Conservation (phyloP, 2,113 vertebrate species). For the Turnix velox region DNA sequence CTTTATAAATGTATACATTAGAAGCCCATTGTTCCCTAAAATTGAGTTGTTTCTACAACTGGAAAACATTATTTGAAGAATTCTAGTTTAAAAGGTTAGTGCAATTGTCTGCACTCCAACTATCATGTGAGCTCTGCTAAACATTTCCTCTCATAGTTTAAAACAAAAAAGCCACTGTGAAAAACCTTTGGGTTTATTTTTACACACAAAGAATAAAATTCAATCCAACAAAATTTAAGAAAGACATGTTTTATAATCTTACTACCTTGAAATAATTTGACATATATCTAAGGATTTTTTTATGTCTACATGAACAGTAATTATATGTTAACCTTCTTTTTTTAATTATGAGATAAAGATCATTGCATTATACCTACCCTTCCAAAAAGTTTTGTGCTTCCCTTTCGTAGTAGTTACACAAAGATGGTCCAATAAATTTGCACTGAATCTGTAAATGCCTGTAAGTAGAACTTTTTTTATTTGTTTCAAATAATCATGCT, state of each 20-base stretch:
- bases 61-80: not conserved
- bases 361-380: not conserved
- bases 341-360: not conserved
- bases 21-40: not conserved
- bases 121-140: not conserved
- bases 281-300: not conserved
- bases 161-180: not conserved
- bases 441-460: not conserved
- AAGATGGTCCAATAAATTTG: not conserved
- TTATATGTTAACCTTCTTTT: not conserved
- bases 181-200: not conserved
- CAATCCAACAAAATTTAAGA: not conserved
- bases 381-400: not conserved
- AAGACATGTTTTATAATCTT: not conserved
- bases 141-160: not conserved
- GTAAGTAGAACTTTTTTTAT: not conserved
- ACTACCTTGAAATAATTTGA: not conserved
- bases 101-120: not conserved
- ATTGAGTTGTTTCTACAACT: not conserved
- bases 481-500: not conserved
- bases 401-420: not conserved
- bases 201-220: not conserved
- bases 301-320: not conserved
- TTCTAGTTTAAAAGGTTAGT: not conserved
- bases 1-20: not conserved